These are phyloP conservation scores for Pampusana beccarii DNA, from an alignment of 2,113 vertebrate species.

Conservation along the genomic window DNA sequence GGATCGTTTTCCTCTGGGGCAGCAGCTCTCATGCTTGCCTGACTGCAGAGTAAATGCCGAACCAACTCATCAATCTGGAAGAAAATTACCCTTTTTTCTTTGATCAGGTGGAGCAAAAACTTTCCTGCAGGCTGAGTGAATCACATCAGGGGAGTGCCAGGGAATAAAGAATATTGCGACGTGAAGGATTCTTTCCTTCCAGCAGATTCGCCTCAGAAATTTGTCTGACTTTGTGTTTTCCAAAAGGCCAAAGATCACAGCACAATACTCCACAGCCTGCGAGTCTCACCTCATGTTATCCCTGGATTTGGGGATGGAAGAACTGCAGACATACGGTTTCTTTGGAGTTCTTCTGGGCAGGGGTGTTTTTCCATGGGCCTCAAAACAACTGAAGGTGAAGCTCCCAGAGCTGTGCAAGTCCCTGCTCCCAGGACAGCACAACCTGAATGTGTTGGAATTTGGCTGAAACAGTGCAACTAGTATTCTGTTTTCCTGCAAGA, in stretches of 20 bases:
- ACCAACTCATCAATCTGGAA: neutral
- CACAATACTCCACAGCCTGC: neutral
- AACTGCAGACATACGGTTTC: fast-evolving
- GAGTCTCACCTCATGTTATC: neutral
- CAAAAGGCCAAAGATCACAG: neutral
- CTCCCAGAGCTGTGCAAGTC: neutral
- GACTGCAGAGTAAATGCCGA: neutral
- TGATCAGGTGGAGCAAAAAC: neutral
- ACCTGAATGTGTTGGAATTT: neutral
- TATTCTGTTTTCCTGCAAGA: neutral
- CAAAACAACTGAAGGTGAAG: neutral
- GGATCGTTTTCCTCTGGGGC: neutral
- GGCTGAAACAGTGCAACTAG: neutral
- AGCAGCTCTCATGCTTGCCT: neutral
- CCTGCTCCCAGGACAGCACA: neutral
- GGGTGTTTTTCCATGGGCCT: neutral
- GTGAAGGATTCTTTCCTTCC: neutral
- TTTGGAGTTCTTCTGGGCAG: neutral
- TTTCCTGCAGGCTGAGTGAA: neutral
- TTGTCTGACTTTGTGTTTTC: neutral
- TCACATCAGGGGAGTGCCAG: neutral
- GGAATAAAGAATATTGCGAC: fast-evolving
- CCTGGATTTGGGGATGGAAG: neutral
- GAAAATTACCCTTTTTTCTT: neutral
- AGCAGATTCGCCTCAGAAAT: neutral